Percentiles rank a stretch among this genome's conserved stretches.
Conservation (phyloP, 2,113 vertebrate species). For the Rissa tridactyla region DNA sequence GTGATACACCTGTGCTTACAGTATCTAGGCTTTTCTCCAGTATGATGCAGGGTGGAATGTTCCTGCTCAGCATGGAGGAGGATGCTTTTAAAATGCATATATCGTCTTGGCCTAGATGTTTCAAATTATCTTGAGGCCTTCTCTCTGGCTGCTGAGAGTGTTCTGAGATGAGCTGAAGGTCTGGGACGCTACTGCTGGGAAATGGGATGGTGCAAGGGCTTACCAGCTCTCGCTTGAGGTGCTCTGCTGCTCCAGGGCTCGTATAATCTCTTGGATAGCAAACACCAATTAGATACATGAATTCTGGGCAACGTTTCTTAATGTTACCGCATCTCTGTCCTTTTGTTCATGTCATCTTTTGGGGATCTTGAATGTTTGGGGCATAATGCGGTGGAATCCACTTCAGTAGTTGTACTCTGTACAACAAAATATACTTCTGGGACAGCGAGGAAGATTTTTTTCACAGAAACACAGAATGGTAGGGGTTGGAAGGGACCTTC, state of each 20-base stretch:
- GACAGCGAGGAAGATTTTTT: neutral
- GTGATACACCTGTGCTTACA: neutral
- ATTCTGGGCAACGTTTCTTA: neutral
- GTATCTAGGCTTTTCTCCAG: neutral
- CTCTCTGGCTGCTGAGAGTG: neutral
- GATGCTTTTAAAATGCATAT: neutral
- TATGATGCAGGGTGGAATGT: neutral
- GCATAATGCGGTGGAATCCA: neutral
- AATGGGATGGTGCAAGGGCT: neutral
- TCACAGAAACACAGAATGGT: neutral
- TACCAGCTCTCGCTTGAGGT: neutral
- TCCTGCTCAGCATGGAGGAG: neutral
- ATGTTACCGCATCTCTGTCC: neutral
- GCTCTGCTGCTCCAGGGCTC: neutral
- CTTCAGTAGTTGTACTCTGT: neutral
- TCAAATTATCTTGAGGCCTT: neutral
- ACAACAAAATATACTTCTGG: neutral
- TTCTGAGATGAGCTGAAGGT: neutral
- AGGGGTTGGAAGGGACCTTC: neutral
- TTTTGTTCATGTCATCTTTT: neutral
- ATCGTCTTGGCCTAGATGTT: neutral
- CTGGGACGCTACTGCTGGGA: neutral
- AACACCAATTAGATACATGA: accelerated
- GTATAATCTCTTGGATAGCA: neutral
- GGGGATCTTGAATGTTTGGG: neutral